Base-by-base conservation (phyloP, 2,888 invertebrate genomes). In the Andrena marginata region DNA sequence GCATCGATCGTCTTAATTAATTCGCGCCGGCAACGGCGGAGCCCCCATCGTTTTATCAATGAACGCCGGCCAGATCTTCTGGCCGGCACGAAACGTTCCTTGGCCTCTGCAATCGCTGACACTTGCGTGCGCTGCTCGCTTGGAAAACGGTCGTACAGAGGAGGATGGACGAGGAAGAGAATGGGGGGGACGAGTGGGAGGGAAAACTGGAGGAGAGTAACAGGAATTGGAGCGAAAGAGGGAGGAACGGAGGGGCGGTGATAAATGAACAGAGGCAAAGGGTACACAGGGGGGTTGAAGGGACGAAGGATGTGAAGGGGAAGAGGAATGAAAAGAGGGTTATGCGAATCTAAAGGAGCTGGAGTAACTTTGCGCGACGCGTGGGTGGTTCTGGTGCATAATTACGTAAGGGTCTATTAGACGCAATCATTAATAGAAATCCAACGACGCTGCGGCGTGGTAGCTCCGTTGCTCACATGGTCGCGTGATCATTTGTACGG, bases 371-470 rank as follows among this genome's bases (percentile, higher is more conserved):
- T 69, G 77, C 74, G 77, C 65, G 73, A 82, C 73, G 89, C 88
- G 90, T 90, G 87, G 90, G 89, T 84, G 89, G 81, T 72, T 79
- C 80, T 20, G 65, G 72, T 74, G 89, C 83, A 86, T 87, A 90
- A 90, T 90, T 90, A 90, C 85, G 86, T 86, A 89, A 90, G 85
- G 84, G 70, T 76, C 87, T 84, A 90, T 90, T 87, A 90, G 82
- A 90, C 84, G 81, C 83, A 89, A 89, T 90, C 90, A 85, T 89
- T 90, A 90, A 89, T 90, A 84, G 86, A 86, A 87, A 89, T 90
- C 87, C 85, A 84, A 87, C 82, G 82, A 85, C 60, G 81, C 72
- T 59, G 80, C 71, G 74, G 77, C 78, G 76, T 51, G 82, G 78
- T 72, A 42, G 83, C 74, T 48, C 64, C 35, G 59, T 65, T 73